A percentile compares a stretch with the other conserved stretches of the same genome.
phyloP scores from a whole-genome alignment of 2,113 vertebrate species.

The Grallaria varia region DNA sequence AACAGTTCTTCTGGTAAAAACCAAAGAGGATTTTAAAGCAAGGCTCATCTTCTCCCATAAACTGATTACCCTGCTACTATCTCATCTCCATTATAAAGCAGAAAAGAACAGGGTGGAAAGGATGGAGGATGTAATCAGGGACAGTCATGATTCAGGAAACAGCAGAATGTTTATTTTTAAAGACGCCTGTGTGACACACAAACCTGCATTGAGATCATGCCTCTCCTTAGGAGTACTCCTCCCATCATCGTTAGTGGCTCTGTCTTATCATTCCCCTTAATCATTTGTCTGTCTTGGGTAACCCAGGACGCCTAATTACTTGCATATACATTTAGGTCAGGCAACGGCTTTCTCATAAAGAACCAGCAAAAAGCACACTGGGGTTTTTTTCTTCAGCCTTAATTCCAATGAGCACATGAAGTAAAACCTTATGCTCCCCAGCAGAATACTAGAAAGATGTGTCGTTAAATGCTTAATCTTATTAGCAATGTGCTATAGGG shows the following conservation, averaged over 20 bases:
- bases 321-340: slow-evolving; percentile 34
- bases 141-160: background rate
- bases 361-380: background rate
- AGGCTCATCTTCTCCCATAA: slow-evolving; percentile 22
- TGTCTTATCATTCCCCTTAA: background rate
- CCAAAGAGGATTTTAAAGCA: slow-evolving; percentile 29
- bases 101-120: background rate
- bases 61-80: background rate
- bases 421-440: background rate
- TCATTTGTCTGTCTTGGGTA: background rate
- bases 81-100: slow-evolving; percentile 3
- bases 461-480: slow-evolving; percentile 31
- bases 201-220: background rate
- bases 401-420: background rate
- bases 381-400: background rate
- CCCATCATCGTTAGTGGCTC: background rate
- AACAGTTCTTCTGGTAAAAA: background rate
- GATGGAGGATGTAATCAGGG: background rate
- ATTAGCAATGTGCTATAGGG: slow-evolving; percentile 3
- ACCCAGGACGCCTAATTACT: slow-evolving; percentile 19
- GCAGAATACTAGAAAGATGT: slow-evolving; percentile 15
- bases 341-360: background rate
- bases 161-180: slow-evolving; percentile 33
- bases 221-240: background rate
- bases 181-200: background rate